phyloP scores from a whole-genome alignment of 2,113 vertebrate species.

The Nipponia nippon region DNA sequence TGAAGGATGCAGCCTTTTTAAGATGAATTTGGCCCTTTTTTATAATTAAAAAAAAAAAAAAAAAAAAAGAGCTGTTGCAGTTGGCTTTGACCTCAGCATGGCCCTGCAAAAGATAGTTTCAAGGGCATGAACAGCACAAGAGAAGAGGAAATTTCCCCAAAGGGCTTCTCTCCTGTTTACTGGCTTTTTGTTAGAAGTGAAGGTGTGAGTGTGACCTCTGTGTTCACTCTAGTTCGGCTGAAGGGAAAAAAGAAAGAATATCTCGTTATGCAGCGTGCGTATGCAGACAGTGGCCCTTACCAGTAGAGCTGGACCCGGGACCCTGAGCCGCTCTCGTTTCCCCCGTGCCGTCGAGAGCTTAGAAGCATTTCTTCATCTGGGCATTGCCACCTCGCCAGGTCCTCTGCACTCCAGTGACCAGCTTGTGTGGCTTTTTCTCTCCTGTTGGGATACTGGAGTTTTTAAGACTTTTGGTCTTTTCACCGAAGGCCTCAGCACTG shows the following conservation, averaged over 20 bases:
- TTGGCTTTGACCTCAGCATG: background rate
- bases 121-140: background rate
- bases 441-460: background rate
- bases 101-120: background rate
- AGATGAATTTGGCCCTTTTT: background rate
- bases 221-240: background rate
- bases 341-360: background rate
- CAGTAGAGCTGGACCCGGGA: background rate
- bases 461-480: background rate
- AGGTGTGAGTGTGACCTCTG: background rate
- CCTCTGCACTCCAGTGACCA: background rate
- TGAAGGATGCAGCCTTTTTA: background rate
- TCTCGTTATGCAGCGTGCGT: accelerated
- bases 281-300: background rate
- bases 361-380: background rate
- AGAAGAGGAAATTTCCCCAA: background rate
- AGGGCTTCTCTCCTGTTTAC: background rate
- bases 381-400: background rate
- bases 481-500: background rate
- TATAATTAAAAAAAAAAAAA: background rate
- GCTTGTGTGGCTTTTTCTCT: background rate
- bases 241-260: background rate
- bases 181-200: background rate
- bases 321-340: background rate
- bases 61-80: background rate